Conservation (phyloP, 2,888 invertebrate species). For the Zygogramma bicolorata region DNA sequence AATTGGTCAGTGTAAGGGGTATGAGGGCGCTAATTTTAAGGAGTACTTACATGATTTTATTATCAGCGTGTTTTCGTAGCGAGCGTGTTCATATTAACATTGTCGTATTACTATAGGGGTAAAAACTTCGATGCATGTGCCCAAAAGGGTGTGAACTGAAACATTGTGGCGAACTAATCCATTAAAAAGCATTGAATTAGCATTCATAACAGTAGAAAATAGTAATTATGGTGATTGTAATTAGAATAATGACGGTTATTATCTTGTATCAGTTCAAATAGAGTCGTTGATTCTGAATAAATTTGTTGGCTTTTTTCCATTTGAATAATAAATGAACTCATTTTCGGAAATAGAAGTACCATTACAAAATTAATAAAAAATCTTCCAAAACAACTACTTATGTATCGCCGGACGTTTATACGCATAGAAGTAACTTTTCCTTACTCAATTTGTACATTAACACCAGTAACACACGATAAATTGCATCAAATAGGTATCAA, state of each 20-base stretch:
- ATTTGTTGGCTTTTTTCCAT: too few species aligned
- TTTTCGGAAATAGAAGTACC: too few species aligned
- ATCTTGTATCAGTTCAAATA: background rate
- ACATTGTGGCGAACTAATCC: background rate
- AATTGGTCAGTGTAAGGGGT: conserved; percentile 1
- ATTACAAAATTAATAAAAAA: too few species aligned
- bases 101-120: background rate
- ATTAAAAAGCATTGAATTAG: background rate
- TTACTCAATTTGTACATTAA: too few species aligned
- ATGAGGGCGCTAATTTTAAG: background rate
- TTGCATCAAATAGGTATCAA: too few species aligned
- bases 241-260: background rate
- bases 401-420: too few species aligned
- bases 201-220: background rate
- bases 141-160: background rate
- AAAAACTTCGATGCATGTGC: background rate
- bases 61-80: background rate
- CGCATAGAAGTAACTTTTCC: too few species aligned
- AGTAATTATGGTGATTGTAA: background rate
- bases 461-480: too few species aligned
- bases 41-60: background rate
- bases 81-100: background rate
- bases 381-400: too few species aligned
- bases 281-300: too few species aligned
- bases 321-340: too few species aligned